Conservation (phyloP, 92 coral and sea anemone genomes). For the Phenganax stokvisi region DNA sequence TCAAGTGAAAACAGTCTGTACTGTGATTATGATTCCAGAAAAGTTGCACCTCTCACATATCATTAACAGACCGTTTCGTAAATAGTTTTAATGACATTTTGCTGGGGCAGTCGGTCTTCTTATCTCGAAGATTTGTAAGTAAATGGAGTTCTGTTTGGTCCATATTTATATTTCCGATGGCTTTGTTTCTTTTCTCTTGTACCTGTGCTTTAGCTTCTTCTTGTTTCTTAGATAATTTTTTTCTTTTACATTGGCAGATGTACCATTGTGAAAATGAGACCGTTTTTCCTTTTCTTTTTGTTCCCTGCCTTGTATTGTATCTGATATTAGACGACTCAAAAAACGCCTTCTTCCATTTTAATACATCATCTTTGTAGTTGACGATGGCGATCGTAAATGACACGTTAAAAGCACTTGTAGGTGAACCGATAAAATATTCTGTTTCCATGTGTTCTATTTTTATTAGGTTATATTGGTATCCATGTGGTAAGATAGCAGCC, state of each 20-base stretch:
- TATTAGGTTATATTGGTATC: constrained; percentile 37
- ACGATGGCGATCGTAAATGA: constrained; percentile 4
- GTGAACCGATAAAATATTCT: constrained; percentile 3
- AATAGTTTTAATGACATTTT: constrained; percentile 40
- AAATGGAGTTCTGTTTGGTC: constrained; percentile 33
- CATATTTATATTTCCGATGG: constrained; percentile 31
- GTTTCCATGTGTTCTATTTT: constrained; percentile 34
- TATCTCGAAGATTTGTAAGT: constrained; percentile 43
- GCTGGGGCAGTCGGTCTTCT: constrained; percentile 48
- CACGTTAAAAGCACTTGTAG: background rate
- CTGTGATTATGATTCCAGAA: constrained; percentile 52
- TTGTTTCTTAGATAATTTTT: constrained; percentile 42
- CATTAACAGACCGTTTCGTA: constrained; percentile 33
- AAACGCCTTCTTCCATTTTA: constrained; percentile 11
- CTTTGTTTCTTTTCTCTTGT: constrained; percentile 27
- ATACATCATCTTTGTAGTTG: background rate
- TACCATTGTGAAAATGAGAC: constrained; percentile 43
- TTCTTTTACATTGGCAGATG: constrained; percentile 52
- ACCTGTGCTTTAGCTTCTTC: constrained; percentile 18
- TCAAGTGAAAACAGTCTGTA: constrained; percentile 35
- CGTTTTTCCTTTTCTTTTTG: constrained; percentile 26
- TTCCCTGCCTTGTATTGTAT: constrained; percentile 39
- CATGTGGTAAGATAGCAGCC: constrained; percentile 45
- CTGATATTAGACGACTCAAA: constrained; percentile 35
- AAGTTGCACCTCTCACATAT: constrained; percentile 44